Evolutionary conservation across 2,113 vertebrate genomes (phyloP), one percentile per base, ranked within the genome.

Genomic region (Hystrix brachyura): DNA sequence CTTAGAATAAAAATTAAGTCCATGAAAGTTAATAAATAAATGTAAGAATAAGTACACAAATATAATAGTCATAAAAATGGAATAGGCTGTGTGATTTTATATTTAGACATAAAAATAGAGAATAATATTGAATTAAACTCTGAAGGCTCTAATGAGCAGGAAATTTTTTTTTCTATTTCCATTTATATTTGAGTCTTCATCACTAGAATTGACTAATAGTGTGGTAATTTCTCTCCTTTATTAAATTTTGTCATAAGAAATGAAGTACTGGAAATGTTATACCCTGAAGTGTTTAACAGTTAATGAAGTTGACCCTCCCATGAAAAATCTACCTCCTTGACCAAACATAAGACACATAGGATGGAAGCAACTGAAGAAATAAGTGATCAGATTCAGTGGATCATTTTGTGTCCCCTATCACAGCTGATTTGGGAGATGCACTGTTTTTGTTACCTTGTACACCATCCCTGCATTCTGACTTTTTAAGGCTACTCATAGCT

Each of bases 221-320:
- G 46, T 96, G 71, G 55, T 98, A 91, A 98, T 98, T 98, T 97
- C 83, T 96, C 0, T 97, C 92, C 83, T 97, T 91, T 81, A 95
- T 98, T 98, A 97, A 96, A 60, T 94, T 98, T 93, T 93, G 19
- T 97, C 67, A 96, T 92, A 96, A 96, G 79, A 95, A 97, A 98
- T 93, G 69, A 97, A 27, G 27, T 51, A 96, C 19, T 59, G 32
- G 67, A 97, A 96, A 78, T 96, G 91, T 95, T 96, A 95, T 97
- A 95, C 43, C 25, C 60, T 95, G 13, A 55, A 86, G 7, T 89
- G 95, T 94, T 94, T 98, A 96, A 87, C 38, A 59, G 64, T 91
- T 96, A 78, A 91, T 19, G 53, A 97, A 25, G 29, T 84, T 82
- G 14, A 78, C 51, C 51, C 64, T 85, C 34, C 11, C 84, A 48